A percentile compares a stretch with the other conserved stretches of the same genome.
Evolutionary conservation across 2,113 vertebrate species (phyloP).

Genomic region (Actenoides lindsayi): DNA sequence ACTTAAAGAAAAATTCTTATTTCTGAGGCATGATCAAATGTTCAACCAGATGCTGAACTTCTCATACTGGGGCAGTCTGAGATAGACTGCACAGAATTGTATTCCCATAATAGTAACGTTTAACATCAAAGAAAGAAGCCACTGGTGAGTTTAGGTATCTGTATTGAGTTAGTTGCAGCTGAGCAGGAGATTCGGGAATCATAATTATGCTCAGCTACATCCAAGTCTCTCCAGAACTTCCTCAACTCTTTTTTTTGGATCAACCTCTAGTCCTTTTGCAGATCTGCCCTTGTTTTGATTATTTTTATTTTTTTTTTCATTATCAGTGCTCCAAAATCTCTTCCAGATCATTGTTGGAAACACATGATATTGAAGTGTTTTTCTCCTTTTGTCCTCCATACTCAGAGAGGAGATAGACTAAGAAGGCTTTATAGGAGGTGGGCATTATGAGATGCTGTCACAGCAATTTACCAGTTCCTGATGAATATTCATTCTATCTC

Average conservation of each 20-base stretch:
- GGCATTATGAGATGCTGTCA: neutral
- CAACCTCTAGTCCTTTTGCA: neutral
- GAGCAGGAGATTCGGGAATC: neutral
- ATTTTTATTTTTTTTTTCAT: neutral
- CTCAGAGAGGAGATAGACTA: neutral
- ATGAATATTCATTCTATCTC: neutral
- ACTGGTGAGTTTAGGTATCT: neutral
- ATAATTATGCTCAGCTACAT: neutral
- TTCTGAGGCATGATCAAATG: neutral
- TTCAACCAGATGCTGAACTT: conserved; percentile 25
- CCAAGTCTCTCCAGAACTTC: neutral
- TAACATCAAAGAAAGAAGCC: conserved; percentile 10
- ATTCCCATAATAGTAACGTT: neutral
- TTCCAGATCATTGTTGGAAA: neutral
- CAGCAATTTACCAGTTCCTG: neutral
- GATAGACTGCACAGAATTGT: neutral
- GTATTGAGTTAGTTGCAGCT: neutral
- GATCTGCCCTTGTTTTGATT: neutral
- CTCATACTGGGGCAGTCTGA: neutral
- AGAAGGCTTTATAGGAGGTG: neutral
- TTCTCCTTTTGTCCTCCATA: neutral
- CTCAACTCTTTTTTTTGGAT: neutral
- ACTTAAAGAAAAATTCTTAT: neutral
- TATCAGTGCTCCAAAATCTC: neutral
- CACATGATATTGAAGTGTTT: neutral